Percentiles rank a stretch among this genome's conserved stretches.
phyloP scores from a whole-genome alignment of 2,797 vertebrate genomes.

The Platyrinchus mystaceus region DNA sequence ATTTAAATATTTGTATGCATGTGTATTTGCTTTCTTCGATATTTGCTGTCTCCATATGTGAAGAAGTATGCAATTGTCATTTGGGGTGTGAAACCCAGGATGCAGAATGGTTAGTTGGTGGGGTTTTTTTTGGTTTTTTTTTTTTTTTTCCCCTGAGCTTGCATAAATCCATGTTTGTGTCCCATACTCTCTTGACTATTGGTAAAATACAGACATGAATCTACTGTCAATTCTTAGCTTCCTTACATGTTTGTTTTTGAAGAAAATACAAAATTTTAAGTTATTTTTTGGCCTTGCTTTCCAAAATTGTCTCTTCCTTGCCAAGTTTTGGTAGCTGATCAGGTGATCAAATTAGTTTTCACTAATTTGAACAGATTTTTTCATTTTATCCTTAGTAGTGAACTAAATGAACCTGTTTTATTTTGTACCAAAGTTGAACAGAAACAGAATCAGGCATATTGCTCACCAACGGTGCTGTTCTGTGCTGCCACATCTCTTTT shows the following conservation, averaged over 20 bases:
- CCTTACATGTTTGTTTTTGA: neutral
- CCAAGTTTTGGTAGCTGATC: neutral
- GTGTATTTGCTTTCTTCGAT: neutral
- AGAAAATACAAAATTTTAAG: neutral
- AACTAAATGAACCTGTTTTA: neutral
- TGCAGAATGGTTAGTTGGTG: neutral
- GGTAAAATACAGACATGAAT: neutral
- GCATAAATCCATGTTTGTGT: neutral
- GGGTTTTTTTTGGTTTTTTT: fast-evolving
- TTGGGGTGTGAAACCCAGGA: neutral
- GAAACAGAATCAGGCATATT: neutral
- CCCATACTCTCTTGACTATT: neutral
- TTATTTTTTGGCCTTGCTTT: neutral
- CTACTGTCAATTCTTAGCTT: neutral
- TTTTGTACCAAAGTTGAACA: neutral
- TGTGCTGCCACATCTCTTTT: neutral
- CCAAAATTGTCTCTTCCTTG: neutral
- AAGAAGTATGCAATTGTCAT: neutral
- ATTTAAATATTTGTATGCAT: neutral
- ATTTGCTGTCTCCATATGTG: neutral
- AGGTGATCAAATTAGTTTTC: neutral
- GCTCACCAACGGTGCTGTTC: neutral
- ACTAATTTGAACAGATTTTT: neutral
- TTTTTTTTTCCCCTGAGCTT: neutral
- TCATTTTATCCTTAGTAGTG: neutral